phyloP scores from a whole-genome alignment of 2,888 invertebrate species.

The Pachydiplax longipennis region DNA sequence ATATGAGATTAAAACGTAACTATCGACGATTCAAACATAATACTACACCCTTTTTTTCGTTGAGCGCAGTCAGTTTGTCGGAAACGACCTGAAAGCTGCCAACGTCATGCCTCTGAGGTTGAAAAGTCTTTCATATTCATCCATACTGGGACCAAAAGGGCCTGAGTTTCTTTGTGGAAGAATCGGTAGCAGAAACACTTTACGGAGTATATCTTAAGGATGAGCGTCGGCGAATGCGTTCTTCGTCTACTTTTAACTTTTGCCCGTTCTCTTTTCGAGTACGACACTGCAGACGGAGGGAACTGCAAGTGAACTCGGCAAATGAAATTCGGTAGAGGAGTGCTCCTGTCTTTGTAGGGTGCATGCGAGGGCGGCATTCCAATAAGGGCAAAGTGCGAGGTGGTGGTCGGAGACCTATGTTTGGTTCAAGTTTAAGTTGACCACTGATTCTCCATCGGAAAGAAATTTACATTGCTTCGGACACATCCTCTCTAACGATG shows the following conservation, averaged over 20 bases:
- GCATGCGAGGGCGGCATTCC: constrained; percentile 14
- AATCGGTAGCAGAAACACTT: too few species aligned
- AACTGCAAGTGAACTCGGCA: neutral
- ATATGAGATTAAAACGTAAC: too few species aligned
- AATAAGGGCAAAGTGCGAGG: neutral
- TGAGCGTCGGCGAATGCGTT: neutral
- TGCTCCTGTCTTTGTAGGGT: neutral
- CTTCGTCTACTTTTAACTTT: neutral
- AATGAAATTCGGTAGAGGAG: neutral
- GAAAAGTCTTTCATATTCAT: too few species aligned
- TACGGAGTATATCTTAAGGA: too few species aligned
- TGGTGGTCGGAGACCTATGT: neutral
- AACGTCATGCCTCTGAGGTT: too few species aligned
- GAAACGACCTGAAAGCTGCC: too few species aligned
- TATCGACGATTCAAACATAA: too few species aligned
- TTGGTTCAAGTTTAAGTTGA: neutral
- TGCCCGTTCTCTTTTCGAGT: too few species aligned
- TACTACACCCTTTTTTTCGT: too few species aligned
- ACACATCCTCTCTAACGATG: neutral
- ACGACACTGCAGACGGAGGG: neutral
- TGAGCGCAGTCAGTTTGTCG: too few species aligned
- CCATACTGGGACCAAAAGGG: too few species aligned
- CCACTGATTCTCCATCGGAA: neutral
- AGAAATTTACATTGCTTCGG: neutral
- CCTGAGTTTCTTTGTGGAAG: too few species aligned